Percentiles rank a stretch among this genome's conserved stretches.
Conservation (phyloP, 92 coral and sea anemone genomes). For the Palythoa grandiflora region DNA sequence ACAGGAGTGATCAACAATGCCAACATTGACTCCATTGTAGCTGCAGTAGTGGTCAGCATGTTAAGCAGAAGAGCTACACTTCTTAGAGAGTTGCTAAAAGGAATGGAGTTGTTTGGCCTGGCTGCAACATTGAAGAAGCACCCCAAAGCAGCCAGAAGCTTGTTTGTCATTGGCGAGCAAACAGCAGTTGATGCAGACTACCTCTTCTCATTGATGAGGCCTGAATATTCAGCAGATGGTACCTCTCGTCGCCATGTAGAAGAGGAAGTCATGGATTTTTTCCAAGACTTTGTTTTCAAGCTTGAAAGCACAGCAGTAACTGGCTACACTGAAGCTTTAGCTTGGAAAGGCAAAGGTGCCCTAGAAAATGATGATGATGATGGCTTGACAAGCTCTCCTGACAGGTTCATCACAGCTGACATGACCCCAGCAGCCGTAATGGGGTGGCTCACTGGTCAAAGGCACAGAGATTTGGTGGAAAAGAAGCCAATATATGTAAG, state of each 20-base stretch:
- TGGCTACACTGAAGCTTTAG: constrained; percentile 52
- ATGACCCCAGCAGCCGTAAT: constrained; percentile 49
- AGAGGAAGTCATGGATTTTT: constrained; percentile 67
- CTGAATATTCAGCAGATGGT: constrained; percentile 65
- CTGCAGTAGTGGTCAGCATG: constrained; percentile 72
- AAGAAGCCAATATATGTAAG: constrained; percentile 37
- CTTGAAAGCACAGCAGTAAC: constrained; percentile 48
- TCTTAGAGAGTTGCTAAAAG: constrained; percentile 46
- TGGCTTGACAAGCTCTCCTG: constrained; percentile 20
- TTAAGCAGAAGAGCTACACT: constrained; percentile 63
- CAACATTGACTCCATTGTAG: constrained; percentile 61
- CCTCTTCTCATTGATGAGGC: constrained; percentile 64
- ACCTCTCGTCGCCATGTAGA: constrained; percentile 53
- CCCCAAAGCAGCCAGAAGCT: constrained; percentile 45
- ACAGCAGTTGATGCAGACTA: constrained; percentile 67
- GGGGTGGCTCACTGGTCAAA: constrained; percentile 33
- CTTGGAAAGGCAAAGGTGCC: constrained; percentile 33
- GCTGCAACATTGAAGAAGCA: constrained; percentile 32
- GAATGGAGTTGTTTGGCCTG: constrained; percentile 54
- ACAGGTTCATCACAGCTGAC: constrained; percentile 34
- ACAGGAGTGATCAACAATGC: constrained; percentile 67
- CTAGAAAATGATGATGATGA: constrained; percentile 48
- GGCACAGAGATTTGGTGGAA: constrained; percentile 17
- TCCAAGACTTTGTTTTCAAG: constrained; percentile 63
- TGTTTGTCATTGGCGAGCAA: constrained; percentile 55